phyloP scores from a whole-genome alignment of 2,888 invertebrate species.

The Nymphalis polychloros region DNA sequence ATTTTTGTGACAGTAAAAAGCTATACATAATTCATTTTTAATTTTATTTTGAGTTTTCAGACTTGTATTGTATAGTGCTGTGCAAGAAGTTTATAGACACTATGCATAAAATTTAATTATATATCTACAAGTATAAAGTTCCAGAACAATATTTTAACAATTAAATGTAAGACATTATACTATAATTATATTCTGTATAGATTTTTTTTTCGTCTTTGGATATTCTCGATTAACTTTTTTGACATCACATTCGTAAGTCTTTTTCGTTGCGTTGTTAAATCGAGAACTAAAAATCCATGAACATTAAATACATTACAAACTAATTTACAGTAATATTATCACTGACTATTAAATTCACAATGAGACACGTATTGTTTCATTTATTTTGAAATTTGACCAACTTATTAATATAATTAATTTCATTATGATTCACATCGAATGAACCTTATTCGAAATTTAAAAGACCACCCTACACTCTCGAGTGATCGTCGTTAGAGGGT shows the following conservation, averaged over 20 bases:
- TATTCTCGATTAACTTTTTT: too few relatives aligned
- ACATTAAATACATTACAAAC: constrained; percentile 1
- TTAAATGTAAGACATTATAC: too few relatives aligned
- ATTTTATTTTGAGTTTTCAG: too few relatives aligned
- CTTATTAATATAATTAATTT: constrained; percentile 2
- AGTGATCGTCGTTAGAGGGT: constrained; percentile 49
- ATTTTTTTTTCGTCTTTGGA: too few relatives aligned
- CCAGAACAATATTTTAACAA: too few relatives aligned
- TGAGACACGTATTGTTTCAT: neutral
- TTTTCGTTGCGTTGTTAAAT: neutral
- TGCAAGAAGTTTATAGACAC: too few relatives aligned
- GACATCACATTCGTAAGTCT: neutral
- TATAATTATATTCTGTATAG: too few relatives aligned
- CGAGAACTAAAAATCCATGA: constrained; percentile 1
- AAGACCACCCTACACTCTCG: constrained; percentile 47
- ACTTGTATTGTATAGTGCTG: too few relatives aligned
- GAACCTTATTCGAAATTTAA: neutral
- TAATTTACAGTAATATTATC: constrained; percentile 8
- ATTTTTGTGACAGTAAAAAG: too few relatives aligned
- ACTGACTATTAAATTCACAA: constrained; percentile 4
- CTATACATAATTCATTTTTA: too few relatives aligned
- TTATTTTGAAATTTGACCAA: constrained; percentile 5
- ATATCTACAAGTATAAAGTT: too few relatives aligned
- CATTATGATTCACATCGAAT: neutral
- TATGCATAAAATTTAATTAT: too few relatives aligned